Evolutionary conservation across 2,888 invertebrate genomes (phyloP), one percentile per base, ranked within the genome.

Genomic region (Atethmia centrago): DNA sequence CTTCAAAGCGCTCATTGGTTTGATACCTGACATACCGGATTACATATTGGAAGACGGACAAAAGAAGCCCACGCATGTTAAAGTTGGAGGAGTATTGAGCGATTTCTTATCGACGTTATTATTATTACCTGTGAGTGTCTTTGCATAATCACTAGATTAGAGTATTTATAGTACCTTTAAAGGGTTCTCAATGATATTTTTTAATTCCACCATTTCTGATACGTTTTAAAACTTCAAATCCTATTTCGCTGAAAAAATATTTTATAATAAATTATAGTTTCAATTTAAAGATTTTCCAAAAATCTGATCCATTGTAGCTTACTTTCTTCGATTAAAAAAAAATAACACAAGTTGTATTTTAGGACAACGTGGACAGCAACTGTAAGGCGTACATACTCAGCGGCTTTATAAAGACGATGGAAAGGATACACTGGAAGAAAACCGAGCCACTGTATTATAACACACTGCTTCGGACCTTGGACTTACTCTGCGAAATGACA

Each of bases 281-380:
- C 3, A 36, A 9, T 7, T 36, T 36, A 36, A 12, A 25, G 3
- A 12, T 25, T 40, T 14, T 12, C 2, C 1, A 10, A 16, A 31
- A 31, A 53, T 25, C 19, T 14, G 14, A 70, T 9, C 28, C 16
- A 4, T 45, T 53, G n/a, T 31, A 19, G 67, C 53, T 36, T 31
- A 25, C 36, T 45, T 45, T 45, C 10, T 3, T 31, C 31, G n/a
- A 36, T 19, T 51, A 25, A 47, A 59, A 5, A 61, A 56, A 61
- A 66, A 49, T 7, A 59, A 36, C n/a, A n/a, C 5, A 40, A 2
- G 12, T 74, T 0, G 45, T 76, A 42, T 93, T 93, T 55, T 89
- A 98, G 98, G 99, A 99, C 90, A 98, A 98, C 89, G 98, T 99
- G 10, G 99, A 99, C 87, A 97, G 94, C 74, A 95, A 98, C 88